A percentile compares a stretch with the other conserved stretches of the same genome.
Conservation (phyloP, 2,113 vertebrate species). For the Mugil cephalus region DNA sequence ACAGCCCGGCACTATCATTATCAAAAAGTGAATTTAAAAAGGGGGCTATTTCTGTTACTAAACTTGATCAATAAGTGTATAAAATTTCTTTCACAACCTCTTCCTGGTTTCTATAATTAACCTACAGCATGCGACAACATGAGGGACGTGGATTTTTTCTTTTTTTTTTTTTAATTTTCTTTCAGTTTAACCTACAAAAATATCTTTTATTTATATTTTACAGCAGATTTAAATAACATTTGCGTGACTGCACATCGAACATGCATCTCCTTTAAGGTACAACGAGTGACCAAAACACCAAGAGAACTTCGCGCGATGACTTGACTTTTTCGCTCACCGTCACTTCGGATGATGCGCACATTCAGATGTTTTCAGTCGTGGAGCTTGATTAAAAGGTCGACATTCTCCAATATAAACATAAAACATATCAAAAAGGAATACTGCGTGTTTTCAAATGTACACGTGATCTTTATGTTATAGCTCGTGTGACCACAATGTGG, state of each 20-base stretch:
- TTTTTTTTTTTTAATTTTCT: neutral
- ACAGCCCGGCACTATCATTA: conserved; percentile 50
- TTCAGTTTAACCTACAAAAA: conserved; percentile 70
- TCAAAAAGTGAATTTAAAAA: conserved; percentile 35
- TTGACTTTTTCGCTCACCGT: conserved; percentile 7
- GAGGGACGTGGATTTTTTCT: conserved; percentile 2
- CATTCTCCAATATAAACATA: neutral
- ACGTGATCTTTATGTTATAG: conserved; percentile 11
- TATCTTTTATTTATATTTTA: conserved; percentile 61
- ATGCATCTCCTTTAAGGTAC: conserved; percentile 54
- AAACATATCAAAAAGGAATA: conserved; percentile 24
- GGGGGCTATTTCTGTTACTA: neutral
- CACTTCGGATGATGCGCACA: conserved; percentile 18
- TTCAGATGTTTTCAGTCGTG: conserved; percentile 9
- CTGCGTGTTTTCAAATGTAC: conserved; percentile 29
- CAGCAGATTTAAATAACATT: conserved; percentile 58
- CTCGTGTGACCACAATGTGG: conserved; percentile 50
- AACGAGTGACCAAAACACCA: conserved; percentile 37
- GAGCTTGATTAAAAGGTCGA: conserved; percentile 17
- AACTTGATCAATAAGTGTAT: conserved; percentile 1
- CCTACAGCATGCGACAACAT: conserved; percentile 62
- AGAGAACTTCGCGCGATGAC: no score
- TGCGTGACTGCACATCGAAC: conserved; percentile 53
- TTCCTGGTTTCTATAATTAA: conserved; percentile 16
- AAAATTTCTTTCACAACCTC: conserved; percentile 24